Percentiles rank a stretch among this genome's conserved stretches.
phyloP scores from a whole-genome alignment of 2,113 vertebrate species.

The Myanophis thanlyinensis region DNA sequence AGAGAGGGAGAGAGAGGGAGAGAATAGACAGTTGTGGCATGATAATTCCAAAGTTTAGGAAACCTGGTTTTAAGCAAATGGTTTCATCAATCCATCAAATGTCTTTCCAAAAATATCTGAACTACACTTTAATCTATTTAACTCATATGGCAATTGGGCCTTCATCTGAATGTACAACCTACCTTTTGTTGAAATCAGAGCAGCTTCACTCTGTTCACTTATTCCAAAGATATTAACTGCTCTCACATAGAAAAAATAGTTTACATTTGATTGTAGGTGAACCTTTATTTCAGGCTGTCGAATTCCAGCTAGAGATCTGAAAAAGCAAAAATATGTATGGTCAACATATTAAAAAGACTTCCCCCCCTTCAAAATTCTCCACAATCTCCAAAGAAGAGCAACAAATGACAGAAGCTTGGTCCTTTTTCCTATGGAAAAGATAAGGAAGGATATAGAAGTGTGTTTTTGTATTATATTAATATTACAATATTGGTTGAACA shows the following conservation, averaged over 20 bases:
- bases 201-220: constrained; percentile 94
- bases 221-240: constrained; percentile 84
- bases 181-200: constrained; percentile 95
- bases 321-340: constrained; percentile 43
- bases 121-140: neutral
- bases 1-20: too few relatives aligned
- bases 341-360: neutral
- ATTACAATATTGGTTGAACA: neutral
- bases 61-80: constrained; percentile 2
- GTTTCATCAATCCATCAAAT: neutral
- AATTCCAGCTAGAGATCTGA: constrained; percentile 90
- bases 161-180: constrained; percentile 6
- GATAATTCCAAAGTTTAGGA: neutral
- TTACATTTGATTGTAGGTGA: constrained; percentile 87
- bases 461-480: neutral
- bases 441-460: neutral
- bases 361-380: neutral
- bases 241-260: constrained; percentile 94
- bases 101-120: neutral
- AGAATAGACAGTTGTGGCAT: neutral
- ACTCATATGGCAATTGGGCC: neutral
- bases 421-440: neutral
- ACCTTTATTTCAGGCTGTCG: constrained; percentile 82
- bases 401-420: neutral
- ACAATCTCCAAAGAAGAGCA: neutral